A percentile compares a stretch with the other conserved stretches of the same genome.
phyloP scores from a whole-genome alignment of 2,797 vertebrate species.

The Orestias chungarensis region DNA sequence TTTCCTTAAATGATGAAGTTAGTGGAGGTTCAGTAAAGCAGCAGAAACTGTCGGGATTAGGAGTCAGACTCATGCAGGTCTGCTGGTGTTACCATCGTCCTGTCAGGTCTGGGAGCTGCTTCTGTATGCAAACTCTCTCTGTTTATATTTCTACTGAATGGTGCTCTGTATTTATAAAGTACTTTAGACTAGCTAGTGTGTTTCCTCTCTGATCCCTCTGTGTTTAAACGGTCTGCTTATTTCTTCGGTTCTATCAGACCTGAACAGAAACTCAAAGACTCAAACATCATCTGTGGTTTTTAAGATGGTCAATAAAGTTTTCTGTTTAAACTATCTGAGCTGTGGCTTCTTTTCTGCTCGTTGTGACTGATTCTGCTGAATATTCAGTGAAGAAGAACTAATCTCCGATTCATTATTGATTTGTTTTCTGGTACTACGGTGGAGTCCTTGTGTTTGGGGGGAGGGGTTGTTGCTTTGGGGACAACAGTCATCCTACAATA shows the following conservation, averaged over 20 bases:
- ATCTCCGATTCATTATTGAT: neutral
- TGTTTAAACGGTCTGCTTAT: slow-evolving; percentile 18
- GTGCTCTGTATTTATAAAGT: slow-evolving; percentile 53
- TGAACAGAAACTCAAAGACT: slow-evolving; percentile 36
- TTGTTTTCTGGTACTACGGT: too few species aligned
- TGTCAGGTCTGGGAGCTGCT: slow-evolving; percentile 49
- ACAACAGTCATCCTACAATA: too few species aligned
- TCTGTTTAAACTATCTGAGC: slow-evolving; percentile 6
- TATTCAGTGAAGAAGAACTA: neutral
- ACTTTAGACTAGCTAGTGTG: slow-evolving; percentile 37
- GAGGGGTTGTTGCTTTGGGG: too few species aligned
- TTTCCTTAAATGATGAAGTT: slow-evolving; percentile 6
- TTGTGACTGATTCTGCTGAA: neutral
- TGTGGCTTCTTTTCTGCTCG: neutral
- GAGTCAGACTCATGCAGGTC: neutral
- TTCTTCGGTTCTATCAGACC: slow-evolving; percentile 53
- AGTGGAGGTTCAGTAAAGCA: slow-evolving; percentile 14
- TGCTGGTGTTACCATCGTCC: slow-evolving; percentile 8
- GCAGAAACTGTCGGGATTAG: slow-evolving; percentile 17
- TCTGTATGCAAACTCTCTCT: slow-evolving; percentile 9
- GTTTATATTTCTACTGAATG: slow-evolving; percentile 37
- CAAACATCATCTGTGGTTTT: slow-evolving; percentile 40
- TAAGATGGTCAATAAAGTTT: slow-evolving; percentile 63
- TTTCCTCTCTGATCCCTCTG: slow-evolving; percentile 35
- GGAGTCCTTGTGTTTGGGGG: too few species aligned